Evolutionary conservation across 2,797 vertebrate species (phyloP), one percentile per base, ranked within the genome.

Genomic region (Tapirus indicus): DNA sequence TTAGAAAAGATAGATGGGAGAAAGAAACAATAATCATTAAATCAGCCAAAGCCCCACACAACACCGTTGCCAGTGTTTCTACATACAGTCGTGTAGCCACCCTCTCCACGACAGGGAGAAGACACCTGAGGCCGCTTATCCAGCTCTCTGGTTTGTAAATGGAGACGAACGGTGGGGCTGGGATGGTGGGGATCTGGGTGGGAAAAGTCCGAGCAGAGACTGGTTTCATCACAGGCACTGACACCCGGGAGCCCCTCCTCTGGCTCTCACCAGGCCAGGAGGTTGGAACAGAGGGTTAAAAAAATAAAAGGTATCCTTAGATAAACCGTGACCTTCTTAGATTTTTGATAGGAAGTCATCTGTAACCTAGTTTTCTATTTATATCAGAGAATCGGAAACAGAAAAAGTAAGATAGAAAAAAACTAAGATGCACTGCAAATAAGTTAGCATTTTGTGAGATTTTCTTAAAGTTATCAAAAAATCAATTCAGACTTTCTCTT

Each of bases 381-480:
- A 27, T 80, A 49, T 23, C 58, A 64, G 44, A 95, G n/a, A 58
- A 64, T 79, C 35, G 14, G 64, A 93, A 69, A 56, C 14, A 62
- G 62, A 87, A 91, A 54, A 93, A 86, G 38, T 35, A 80, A 75
- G 44, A n/a, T 4, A 83, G 38, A 82, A 44, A 90, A 52, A 91
- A 88, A 71, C 52, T 80, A 83, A 47, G 49, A 75, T 52, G 17
- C 2, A 88, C 32, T 82, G 11, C 2, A 91, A 69, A 35, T 56
- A 86, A 86, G 35, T 80, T 82, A 69, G 25, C 56, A 95, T 97
- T 96, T 21, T 58, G n/a, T 87, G 64, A 96, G 71, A 47, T 47
- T 82, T 95, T 93, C 72, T 93, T n/a, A n/a, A 79, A 78, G 58
- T 95, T 95, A 91, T 54, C 27, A 79, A 69, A 97, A 94, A 95